Conservation (phyloP, 2,113 vertebrate species). For the Atrichornis clamosus region DNA sequence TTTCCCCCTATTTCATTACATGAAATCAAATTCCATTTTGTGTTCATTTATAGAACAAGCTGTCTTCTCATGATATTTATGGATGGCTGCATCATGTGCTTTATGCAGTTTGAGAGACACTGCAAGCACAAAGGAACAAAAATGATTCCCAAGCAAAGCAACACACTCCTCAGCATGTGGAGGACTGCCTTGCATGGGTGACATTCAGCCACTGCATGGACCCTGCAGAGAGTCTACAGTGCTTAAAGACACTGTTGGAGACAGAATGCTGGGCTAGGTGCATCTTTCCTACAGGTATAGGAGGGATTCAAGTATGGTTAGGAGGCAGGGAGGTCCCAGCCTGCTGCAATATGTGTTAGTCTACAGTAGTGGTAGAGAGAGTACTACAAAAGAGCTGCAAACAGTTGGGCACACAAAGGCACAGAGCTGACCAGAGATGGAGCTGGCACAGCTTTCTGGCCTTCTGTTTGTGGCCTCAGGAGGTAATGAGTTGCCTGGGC, state of each 20-base stretch:
- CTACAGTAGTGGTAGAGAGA: fast-evolving
- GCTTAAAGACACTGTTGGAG: not conserved
- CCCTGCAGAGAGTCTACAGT: not conserved
- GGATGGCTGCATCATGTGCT: not conserved
- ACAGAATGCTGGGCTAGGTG: not conserved
- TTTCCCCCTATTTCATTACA: not conserved
- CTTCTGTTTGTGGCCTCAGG: not conserved
- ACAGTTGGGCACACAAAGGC: not conserved
- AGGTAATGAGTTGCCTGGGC: not conserved
- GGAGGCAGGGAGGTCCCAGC: not conserved
- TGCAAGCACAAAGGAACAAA: not conserved
- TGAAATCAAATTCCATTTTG: not conserved
- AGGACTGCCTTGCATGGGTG: not conserved
- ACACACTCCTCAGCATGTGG: fast-evolving
- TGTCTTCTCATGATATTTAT: not conserved
- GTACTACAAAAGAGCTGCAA: not conserved
- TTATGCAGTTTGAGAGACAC: not conserved
- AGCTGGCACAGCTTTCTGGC: not conserved
- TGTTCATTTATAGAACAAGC: constrained; percentile 10
- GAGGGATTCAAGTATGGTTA: not conserved
- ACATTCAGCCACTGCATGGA: not conserved
- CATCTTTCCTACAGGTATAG: fast-evolving
- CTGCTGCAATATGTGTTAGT: not conserved
- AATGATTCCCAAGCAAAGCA: not conserved
- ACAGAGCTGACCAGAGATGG: not conserved